Percentiles rank a stretch among this genome's conserved stretches.
phyloP scores from a whole-genome alignment of 2,797 vertebrate genomes.

The Myotis vivesi region DNA sequence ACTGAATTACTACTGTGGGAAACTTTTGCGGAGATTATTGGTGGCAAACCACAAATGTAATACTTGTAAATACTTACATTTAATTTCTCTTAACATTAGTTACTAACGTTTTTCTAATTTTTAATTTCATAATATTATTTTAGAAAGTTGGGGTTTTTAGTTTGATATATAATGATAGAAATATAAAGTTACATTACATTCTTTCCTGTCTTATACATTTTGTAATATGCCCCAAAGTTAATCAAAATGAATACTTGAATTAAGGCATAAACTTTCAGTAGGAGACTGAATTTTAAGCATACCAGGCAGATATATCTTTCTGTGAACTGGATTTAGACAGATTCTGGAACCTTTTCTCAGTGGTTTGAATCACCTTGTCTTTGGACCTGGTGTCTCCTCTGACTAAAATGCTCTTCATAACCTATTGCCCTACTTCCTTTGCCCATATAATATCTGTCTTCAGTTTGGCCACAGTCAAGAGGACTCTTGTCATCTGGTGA shows the following conservation, averaged over 20 bases:
- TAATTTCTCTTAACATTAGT: slow-evolving; percentile 4
- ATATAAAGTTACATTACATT: not conserved
- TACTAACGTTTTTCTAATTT: slow-evolving; percentile 16
- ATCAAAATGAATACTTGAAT: not conserved
- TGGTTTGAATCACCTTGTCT: not conserved
- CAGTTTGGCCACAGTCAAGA: not conserved
- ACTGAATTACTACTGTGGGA: not conserved
- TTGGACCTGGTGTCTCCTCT: not conserved
- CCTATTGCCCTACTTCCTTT: not conserved
- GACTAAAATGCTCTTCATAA: not conserved
- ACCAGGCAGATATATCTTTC: not conserved
- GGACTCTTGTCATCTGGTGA: not conserved
- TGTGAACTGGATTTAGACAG: not conserved
- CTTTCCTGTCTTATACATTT: not conserved
- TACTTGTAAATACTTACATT: slow-evolving; percentile 6
- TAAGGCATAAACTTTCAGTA: not conserved
- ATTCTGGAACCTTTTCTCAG: not conserved
- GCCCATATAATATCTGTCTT: not conserved
- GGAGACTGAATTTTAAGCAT: not conserved
- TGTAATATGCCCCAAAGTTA: not conserved
- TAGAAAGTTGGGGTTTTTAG: slow-evolving; percentile 4
- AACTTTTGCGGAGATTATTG: not conserved
- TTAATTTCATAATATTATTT: not conserved
- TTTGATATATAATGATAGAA: slow-evolving; percentile 7
- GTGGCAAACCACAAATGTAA: not conserved